Conservation (phyloP, 2,797 vertebrate species). For the Morelia viridis region DNA sequence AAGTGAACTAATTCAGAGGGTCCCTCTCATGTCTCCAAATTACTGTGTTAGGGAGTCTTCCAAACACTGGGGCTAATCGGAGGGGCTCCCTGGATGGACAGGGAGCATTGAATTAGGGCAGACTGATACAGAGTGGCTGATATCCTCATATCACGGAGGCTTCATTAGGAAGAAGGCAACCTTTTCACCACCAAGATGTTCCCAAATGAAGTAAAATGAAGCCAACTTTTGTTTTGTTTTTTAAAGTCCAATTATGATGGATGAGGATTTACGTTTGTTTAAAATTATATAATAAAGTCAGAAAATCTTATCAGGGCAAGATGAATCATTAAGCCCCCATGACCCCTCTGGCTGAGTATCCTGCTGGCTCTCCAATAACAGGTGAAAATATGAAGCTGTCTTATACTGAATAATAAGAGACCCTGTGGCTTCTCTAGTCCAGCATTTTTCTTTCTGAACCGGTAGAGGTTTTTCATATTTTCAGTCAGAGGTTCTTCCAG, state of each 20-base stretch:
- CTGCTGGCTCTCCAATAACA: background rate
- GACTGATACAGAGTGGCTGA: no score
- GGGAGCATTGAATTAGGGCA: background rate
- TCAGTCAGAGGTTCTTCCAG: background rate
- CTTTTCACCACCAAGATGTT: background rate
- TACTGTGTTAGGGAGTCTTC: background rate
- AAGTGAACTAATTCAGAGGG: constrained; percentile 23
- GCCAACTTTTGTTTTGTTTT: background rate
- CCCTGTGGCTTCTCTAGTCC: background rate
- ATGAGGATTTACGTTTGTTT: background rate
- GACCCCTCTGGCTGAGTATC: background rate
- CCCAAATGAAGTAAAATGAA: background rate
- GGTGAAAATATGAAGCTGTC: background rate
- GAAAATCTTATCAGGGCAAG: background rate
- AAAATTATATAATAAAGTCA: background rate
- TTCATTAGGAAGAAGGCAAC: background rate
- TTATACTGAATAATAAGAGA: background rate
- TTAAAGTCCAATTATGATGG: background rate
- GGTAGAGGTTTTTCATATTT: background rate
- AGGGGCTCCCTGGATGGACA: background rate
- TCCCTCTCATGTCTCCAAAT: constrained; percentile 13
- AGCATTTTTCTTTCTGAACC: background rate
- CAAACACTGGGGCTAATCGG: constrained; percentile 1
- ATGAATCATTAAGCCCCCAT: background rate
- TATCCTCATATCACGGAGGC: background rate